Evolutionary conservation across 2,888 invertebrate genomes (phyloP), one percentile per base, ranked within the genome.

Genomic region (Epinotia demarniana): DNA sequence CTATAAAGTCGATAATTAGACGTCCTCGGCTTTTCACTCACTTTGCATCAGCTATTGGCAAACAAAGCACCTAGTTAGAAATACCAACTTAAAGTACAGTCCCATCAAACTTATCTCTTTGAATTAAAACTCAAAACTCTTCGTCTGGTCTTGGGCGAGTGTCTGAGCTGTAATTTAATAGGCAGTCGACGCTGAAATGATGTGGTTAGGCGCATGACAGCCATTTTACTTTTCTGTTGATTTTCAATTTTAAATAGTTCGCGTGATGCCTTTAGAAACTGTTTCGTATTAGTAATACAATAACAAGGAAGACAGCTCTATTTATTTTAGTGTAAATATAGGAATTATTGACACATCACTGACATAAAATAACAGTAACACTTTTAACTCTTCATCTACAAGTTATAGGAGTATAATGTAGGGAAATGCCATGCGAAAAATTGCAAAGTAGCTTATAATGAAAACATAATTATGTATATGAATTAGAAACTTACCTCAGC

Each of bases 1-100:
- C 91, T 90, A 91, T 91, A 89, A 91, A 23, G 3, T 89, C 89
- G 90, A 92, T 92, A 92, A 92, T 92, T 90, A 90, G 89, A 83
- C 82, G 87, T 85, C n/a, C 6, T 49, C 85, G 86, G 89, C 88
- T 87, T 90, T 92, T 92, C 91, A 91, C 91, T 91, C 91, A 91
- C 90, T 39, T 57, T 46, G 55, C 27, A 60, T 90, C 92, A 90
- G 86, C 88, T 87, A 91, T 86, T 89, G 84, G 86, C 87, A 89
- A 90, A 88, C 87, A 87, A 88, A 86, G 85, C 82, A 81, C 85
- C 83, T 86, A 88, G 88, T 87, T 86, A 87, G 83, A 75, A 77
- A 76, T 74, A 73, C 75, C 55, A 73, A 72, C 72, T 68, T 74
- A 16, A 53, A 64, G 18, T 19, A n/a, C 58, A 33, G n/a, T 33